Percentiles rank a stretch among this genome's conserved stretches.
These are phyloP conservation scores for Xylota segnis DNA, from an alignment of 2,888 invertebrate genomes.

Conservation along the genomic window DNA sequence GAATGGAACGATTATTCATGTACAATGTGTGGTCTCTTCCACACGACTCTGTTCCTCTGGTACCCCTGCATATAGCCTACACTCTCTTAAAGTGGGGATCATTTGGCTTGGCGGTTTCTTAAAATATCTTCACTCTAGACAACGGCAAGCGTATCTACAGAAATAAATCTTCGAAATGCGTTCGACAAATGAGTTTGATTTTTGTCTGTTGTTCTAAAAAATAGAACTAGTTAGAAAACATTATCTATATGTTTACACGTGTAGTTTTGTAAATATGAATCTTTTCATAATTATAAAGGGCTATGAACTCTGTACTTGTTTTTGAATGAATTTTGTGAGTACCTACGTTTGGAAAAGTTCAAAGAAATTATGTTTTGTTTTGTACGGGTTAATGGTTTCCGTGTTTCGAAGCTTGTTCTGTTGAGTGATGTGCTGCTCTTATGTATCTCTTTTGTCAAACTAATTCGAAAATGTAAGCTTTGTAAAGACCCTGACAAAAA, in stretches of 20 bases:
- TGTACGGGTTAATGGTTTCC: neutral
- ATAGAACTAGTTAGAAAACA: neutral
- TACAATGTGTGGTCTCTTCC: constrained; percentile 35
- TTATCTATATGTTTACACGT: constrained; percentile 14
- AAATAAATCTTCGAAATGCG: constrained; percentile 47
- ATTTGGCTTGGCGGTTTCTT: constrained; percentile 59
- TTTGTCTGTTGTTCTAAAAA: constrained; percentile 30
- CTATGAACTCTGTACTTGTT: constrained; percentile 11
- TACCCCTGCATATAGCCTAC: constrained; percentile 28
- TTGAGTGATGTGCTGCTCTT: no score
- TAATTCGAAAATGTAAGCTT: no score
- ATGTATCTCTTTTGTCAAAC: no score
- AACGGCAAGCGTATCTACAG: constrained; percentile 26
- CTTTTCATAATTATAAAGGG: constrained; percentile 10
- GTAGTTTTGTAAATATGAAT: constrained; percentile 1
- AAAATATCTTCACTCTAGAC: constrained; percentile 66
- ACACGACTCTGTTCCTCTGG: neutral
- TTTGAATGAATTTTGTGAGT: neutral
- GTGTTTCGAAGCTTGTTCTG: no score
- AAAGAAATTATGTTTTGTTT: neutral
- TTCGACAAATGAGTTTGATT: constrained; percentile 21
- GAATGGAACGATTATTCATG: constrained; percentile 46
- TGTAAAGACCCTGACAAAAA: no score
- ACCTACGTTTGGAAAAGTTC: neutral
- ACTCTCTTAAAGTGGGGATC: constrained; percentile 45